Evolutionary conservation across 2,113 vertebrate genomes (phyloP).

Genomic region (Acinonyx jubatus): DNA sequence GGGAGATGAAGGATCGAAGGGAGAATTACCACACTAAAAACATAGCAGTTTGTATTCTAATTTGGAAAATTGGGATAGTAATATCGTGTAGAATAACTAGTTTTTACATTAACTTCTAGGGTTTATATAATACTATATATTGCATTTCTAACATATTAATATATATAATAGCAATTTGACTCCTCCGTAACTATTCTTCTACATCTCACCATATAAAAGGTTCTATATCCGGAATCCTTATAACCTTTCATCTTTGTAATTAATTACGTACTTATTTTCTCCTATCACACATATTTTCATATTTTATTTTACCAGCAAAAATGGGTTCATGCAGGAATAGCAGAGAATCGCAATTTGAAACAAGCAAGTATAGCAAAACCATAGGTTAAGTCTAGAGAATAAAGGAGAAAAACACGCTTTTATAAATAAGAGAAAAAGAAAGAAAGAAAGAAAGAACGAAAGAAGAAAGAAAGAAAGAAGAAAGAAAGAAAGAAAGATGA

Average conservation of each 20-base stretch:
- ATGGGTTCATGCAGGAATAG: not conserved
- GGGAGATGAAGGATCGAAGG: accelerated
- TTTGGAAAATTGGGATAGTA: not conserved
- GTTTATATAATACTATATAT: not conserved
- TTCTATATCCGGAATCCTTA: not conserved
- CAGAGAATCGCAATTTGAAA: not conserved
- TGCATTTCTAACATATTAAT: not conserved
- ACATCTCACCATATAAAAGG: not conserved
- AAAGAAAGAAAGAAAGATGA: not conserved
- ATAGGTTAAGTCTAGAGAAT: not conserved
- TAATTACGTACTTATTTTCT: not conserved
- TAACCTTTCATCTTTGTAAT: not conserved
- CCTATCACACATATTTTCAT: not conserved
- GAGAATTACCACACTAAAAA: not conserved
- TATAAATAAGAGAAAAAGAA: not conserved
- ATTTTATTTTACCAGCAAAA: not conserved
- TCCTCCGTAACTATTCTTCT: not conserved
- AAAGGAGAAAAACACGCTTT: not conserved
- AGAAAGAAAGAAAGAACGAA: too few relatives aligned
- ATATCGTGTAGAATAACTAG: not conserved
- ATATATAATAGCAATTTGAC: not conserved
- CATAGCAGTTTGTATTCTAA: not conserved
- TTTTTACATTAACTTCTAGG: not conserved
- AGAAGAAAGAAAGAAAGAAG: too few relatives aligned
- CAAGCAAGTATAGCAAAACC: not conserved